Evolutionary conservation across 1,140 invertebrate species (phyloP), one percentile per base, ranked within the genome.

Genomic region (Achroia grisella): DNA sequence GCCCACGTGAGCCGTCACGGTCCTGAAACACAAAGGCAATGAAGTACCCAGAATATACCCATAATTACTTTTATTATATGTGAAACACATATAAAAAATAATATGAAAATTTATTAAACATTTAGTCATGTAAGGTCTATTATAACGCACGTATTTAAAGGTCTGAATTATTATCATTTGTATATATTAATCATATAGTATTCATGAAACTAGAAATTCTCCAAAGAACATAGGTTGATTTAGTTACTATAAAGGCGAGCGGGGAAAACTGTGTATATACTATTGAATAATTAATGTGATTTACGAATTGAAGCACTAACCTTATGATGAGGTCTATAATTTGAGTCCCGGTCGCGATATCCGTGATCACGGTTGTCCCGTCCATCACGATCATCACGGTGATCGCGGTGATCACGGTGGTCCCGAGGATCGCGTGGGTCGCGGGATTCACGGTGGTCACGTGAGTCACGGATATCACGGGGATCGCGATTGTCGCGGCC

Each of bases 1-100:
- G 78, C n/a, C 80, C 78, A 40, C 80, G 80, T 5, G 80, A 82
- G 10, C 84, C 85, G 31, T 84, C 83, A 10, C 83, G 72, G 40
- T 87, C 86, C 86, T 87, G 73, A 43, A 86, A 72, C 37, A 65
- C 48, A 57, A 32, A 33, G 31, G 2, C 9, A n/a, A 9, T 3
- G 8, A 32, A 2, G 10, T 32, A n/a, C 1, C n/a, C n/a, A n/a
- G 2, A 4, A 4, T 32, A 23, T 23, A 23, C 6, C 17, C 6
- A 23, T 23, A 23, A 6, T 23, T 3, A 23, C 6, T 6, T 23
- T 3, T 6, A 6, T 23, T 23, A 23, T 6, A 6, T 23, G 17
- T 6, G 2, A 23, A 23, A 23, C 17, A 23, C 17, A 23, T 23
- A 23, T 23, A n/a, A n/a, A n/a, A n/a, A n/a, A n/a, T n/a, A n/a